Evolutionary conservation across 2,888 invertebrate species (phyloP).

Genomic region (Melolontha melolontha): DNA sequence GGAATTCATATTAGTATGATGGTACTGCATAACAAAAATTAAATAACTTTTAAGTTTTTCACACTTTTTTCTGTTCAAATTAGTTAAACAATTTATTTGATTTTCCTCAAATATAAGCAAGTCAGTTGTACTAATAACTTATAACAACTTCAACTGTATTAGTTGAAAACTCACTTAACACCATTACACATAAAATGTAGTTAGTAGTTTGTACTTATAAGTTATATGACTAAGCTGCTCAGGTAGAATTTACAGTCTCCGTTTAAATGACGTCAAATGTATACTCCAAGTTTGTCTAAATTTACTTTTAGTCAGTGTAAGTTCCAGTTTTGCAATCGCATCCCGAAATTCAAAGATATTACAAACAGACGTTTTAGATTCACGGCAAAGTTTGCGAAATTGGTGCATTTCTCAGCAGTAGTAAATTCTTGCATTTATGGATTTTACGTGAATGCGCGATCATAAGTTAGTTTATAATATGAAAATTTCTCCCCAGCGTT

Average conservation of each 20-base stretch:
- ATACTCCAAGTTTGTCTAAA: constrained; percentile 19
- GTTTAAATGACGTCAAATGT: constrained; percentile 8
- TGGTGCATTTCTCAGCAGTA: constrained; percentile 32
- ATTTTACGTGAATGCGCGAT: constrained; percentile 30
- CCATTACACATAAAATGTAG: not conserved
- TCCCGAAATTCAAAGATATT: constrained; percentile 23
- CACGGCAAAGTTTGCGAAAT: constrained; percentile 30
- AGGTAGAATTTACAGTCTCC: not conserved
- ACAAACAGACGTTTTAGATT: constrained; percentile 33
- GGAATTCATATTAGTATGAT: no score
- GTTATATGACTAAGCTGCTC: constrained; percentile 16
- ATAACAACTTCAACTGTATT: no score
- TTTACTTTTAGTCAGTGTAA: constrained; percentile 20
- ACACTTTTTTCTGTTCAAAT: no score
- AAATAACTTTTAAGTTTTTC: no score
- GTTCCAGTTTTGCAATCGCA: constrained; percentile 22
- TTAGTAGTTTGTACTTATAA: constrained; percentile 12
- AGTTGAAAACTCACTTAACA: not conserved
- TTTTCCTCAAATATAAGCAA: no score
- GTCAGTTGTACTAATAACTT: no score
- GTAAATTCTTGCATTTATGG: constrained; percentile 35
- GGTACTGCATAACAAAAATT: no score
- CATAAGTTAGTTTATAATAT: constrained; percentile 33
- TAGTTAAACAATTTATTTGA: no score
- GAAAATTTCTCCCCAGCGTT: constrained; percentile 12